A percentile compares a stretch with the other conserved stretches of the same genome.
Evolutionary conservation across 1,140 invertebrate species (phyloP).

Genomic region (Plodia interpunctella): DNA sequence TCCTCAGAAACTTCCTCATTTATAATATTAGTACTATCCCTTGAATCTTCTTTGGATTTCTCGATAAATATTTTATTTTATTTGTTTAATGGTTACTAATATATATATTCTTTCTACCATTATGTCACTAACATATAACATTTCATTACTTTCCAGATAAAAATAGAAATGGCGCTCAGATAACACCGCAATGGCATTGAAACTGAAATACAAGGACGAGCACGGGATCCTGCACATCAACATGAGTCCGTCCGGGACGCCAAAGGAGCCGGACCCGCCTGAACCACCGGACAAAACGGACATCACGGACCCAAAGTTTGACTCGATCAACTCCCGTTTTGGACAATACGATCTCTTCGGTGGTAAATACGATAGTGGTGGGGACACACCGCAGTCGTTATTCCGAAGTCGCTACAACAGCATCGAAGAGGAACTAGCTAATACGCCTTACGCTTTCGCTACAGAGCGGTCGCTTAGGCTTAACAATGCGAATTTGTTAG

Average conservation of each 20-base stretch:
- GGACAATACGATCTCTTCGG: conserved; percentile 64
- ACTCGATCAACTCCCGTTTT: conserved; percentile 65
- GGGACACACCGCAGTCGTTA: conserved; percentile 48
- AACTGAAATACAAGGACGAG: conserved; percentile 68
- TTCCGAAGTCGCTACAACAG: conserved; percentile 73
- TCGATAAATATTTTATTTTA: too few species aligned
- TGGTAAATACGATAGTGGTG: conserved; percentile 43
- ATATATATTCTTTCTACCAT: too few species aligned
- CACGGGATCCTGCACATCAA: conserved; percentile 66
- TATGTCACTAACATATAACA: neutral
- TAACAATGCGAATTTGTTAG: conserved; percentile 34
- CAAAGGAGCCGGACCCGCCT: conserved; percentile 14
- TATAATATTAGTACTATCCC: too few species aligned
- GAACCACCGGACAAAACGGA: conserved; percentile 29
- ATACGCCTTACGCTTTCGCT: conserved; percentile 74
- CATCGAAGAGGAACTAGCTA: conserved; percentile 70
- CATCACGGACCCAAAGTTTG: conserved; percentile 56
- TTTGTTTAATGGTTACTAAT: neutral
- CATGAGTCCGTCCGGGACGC: conserved; percentile 47
- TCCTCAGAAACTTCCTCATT: too few species aligned
- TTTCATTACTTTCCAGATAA: neutral
- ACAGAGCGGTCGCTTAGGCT: conserved; percentile 41
- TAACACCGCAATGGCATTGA: conserved; percentile 48
- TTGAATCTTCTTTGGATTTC: too few species aligned
- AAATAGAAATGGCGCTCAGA: conserved; percentile 10